Evolutionary conservation across 30 jellyfish, hydroid and myxozoan genomes (phyloP).

Genomic region (Turritopsis rubra): DNA sequence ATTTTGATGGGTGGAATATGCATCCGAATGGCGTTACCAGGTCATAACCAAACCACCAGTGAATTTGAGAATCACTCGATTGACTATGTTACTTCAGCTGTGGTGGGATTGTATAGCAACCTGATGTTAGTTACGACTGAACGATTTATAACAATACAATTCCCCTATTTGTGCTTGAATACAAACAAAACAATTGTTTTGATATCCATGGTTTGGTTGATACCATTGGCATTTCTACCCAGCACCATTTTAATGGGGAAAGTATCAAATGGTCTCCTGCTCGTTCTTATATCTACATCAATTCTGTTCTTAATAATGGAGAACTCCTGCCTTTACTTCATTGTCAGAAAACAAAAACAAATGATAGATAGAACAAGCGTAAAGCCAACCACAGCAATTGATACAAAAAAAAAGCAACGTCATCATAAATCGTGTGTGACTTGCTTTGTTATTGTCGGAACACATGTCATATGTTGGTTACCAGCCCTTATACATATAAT

Average conservation of each 20-base stretch:
- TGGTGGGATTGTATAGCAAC: background rate
- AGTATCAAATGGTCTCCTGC: background rate
- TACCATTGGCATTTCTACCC: background rate
- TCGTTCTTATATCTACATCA: background rate
- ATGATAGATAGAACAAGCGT: background rate
- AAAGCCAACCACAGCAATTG: background rate
- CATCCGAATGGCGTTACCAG: slow-evolving; percentile 6
- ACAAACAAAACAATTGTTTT: background rate
- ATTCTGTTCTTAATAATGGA: background rate
- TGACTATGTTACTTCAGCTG: slow-evolving; percentile 6
- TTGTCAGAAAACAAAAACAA: slow-evolving; percentile 3
- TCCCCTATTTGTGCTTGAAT: background rate
- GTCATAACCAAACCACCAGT: background rate
- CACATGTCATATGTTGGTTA: slow-evolving; percentile 3
- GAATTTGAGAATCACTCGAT: slow-evolving; percentile 4
- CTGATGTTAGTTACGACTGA: slow-evolving; percentile 1
- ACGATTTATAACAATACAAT: background rate
- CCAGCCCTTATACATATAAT: background rate
- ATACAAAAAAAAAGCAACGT: background rate
- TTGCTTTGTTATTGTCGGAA: background rate
- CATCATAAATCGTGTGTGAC: background rate
- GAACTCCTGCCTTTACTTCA: background rate
- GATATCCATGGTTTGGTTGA: background rate
- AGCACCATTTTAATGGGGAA: background rate
- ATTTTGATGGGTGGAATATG: slow-evolving; percentile 5